A percentile compares a stretch with the other conserved stretches of the same genome.
These are phyloP conservation scores for Enteromius unitaeniatus DNA, from an alignment of 2,797 vertebrate genomes.

Conservation along the genomic window DNA sequence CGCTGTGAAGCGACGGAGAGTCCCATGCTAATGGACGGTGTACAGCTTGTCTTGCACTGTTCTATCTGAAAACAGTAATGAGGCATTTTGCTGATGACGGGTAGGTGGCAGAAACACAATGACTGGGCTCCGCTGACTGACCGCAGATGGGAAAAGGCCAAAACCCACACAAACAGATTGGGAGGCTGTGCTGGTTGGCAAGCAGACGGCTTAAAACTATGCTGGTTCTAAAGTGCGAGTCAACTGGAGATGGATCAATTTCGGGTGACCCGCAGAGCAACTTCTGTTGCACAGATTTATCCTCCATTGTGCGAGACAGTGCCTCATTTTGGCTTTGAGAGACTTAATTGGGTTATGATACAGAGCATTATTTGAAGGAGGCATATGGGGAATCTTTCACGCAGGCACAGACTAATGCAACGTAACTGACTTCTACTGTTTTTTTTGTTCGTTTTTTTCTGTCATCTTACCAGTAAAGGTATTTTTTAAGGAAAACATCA, in stretches of 20 bases:
- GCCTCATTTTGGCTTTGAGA: slow-evolving; percentile 37
- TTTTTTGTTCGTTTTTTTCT: background rate
- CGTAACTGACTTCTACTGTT: background rate
- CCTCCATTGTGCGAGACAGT: slow-evolving; percentile 40
- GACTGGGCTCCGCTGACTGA: slow-evolving; percentile 37
- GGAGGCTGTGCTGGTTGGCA: slow-evolving; percentile 54
- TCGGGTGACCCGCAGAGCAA: slow-evolving; percentile 53
- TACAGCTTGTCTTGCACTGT: slow-evolving; percentile 43
- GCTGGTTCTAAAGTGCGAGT: slow-evolving; percentile 56
- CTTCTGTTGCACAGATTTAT: slow-evolving; percentile 59
- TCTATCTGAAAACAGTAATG: slow-evolving; percentile 47
- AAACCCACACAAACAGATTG: slow-evolving; percentile 56
- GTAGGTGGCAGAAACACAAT: slow-evolving; percentile 49
- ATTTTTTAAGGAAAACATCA: background rate
- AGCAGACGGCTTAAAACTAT: slow-evolving; percentile 43
- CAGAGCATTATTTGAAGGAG: slow-evolving; percentile 40
- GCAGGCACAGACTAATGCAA: slow-evolving; percentile 11
- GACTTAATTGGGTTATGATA: slow-evolving; percentile 43
- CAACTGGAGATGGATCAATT: slow-evolving; percentile 60
- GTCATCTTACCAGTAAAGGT: background rate
- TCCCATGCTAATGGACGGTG: slow-evolving; percentile 42
- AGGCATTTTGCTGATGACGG: slow-evolving; percentile 47
- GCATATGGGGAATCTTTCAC: slow-evolving; percentile 18
- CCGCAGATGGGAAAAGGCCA: slow-evolving; percentile 55
- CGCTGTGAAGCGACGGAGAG: slow-evolving; percentile 25